Base-by-base conservation (phyloP, 2,113 vertebrate species). In the Phoenicopterus ruber region DNA sequence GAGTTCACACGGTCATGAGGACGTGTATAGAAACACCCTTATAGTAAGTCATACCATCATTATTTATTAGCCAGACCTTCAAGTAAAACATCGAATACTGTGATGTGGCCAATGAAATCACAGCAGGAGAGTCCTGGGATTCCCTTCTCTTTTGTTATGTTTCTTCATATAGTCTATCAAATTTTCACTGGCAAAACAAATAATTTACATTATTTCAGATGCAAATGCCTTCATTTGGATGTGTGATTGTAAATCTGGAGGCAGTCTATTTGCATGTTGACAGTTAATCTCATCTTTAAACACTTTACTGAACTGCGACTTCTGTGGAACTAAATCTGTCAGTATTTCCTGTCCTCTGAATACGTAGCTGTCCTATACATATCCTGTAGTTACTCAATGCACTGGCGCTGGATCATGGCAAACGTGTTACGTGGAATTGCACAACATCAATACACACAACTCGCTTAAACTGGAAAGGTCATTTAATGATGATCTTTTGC, bases 201-300 rank as follows among this genome's bases (percentile, higher is more conserved):
- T 66, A 62, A 95, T 93, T 90, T 81, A 54, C 59, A 44, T 78
- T 67, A 71, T 91, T 91, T 97, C 83, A 92, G 47, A 90, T 94
- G 88, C 55, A 94, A 96, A 96, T 79, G 13, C 2, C n/a, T 86
- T 88, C 50, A 79, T 92, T 82, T 94, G 44, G 52, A 76, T 57
- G 42, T 49, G 18, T 52, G 83, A 79, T 17, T 81, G 40, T 82
- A 76, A 91, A 87, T 89, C 36, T 69, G 81, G 40, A 94, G 25
- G 38, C 69, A 79, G 25, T 47, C 49, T 78, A 59, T 95, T 93
- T 86, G 34, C 82, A 78, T 86, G 24, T 69, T 90, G 77, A 67
- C 61, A 88, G 69, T 70, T 62, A 92, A 86, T 28, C 42, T 81
- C 29, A 52, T 70, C 42, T 81, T 92, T 47, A 86, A 86, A 63